Conservation (phyloP, 2,113 vertebrate species). For the Bucco capensis region DNA sequence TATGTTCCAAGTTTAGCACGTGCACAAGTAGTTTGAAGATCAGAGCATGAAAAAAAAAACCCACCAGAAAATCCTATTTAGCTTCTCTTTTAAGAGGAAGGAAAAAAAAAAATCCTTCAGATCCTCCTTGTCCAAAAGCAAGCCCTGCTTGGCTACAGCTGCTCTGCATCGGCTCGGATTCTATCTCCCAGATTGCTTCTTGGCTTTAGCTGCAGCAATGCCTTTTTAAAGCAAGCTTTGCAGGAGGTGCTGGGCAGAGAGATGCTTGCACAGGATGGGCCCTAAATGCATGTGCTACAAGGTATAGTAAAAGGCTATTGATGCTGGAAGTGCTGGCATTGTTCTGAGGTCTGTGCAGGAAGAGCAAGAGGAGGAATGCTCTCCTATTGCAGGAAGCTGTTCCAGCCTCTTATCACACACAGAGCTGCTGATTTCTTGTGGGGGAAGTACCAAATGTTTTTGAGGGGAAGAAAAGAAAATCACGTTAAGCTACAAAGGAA, state of each 20-base stretch:
- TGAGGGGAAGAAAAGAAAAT: neutral
- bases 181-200: neutral
- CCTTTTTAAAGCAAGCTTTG: neutral
- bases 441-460: conserved; percentile 50
- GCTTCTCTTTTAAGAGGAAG: neutral
- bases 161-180: neutral
- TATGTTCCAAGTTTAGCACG: neutral
- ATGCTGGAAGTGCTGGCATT: neutral
- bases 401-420: conserved; percentile 43
- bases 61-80: neutral
- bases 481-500: neutral
- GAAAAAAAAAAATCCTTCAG: neutral
- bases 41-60: neutral
- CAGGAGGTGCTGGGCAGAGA: neutral
- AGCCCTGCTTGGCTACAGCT: neutral
- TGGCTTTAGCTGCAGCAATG: neutral
- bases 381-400: conserved; percentile 40
- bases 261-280: neutral
- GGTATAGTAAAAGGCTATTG: neutral
- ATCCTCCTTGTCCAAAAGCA: neutral
- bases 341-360: neutral
- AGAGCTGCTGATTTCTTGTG: conserved; percentile 23
- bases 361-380: conserved; percentile 18
- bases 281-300: neutral
- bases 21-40: neutral